A percentile compares a stretch with the other conserved stretches of the same genome.
Evolutionary conservation across 2,888 invertebrate species (phyloP).

Genomic region (Agapetus fuscipes): DNA sequence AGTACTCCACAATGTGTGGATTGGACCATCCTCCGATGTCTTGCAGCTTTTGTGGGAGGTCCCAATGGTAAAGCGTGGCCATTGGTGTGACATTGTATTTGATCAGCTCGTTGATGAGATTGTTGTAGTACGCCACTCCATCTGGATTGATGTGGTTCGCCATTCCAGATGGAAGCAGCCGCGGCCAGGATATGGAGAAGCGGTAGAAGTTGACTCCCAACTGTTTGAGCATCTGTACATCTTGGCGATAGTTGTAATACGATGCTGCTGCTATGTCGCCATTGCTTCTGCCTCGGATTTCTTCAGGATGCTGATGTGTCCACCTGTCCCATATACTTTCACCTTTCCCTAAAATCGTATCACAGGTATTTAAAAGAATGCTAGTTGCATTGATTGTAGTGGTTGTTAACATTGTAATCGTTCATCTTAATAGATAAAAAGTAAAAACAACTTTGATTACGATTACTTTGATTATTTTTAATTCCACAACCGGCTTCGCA

Average conservation of each 20-base stretch:
- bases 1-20: slow-evolving; percentile 52
- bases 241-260: slow-evolving; percentile 54
- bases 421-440: too few species aligned
- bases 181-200: slow-evolving; percentile 67
- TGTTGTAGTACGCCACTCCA: slow-evolving; percentile 68
- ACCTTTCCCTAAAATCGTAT: slow-evolving; percentile 46
- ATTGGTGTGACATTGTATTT: slow-evolving; percentile 59
- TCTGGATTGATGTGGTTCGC: slow-evolving; percentile 54
- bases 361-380: too few species aligned
- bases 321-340: slow-evolving; percentile 53
- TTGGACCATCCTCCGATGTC: slow-evolving; percentile 61
- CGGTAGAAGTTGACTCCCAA: slow-evolving; percentile 58
- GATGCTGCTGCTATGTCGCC: slow-evolving; percentile 62
- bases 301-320: slow-evolving; percentile 40
- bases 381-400: too few species aligned
- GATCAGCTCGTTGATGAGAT: slow-evolving; percentile 61
- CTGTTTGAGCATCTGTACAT: slow-evolving; percentile 52
- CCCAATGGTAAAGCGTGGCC: slow-evolving; percentile 65
- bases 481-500: too few species aligned
- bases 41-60: slow-evolving; percentile 54
- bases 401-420: too few species aligned
- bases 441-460: too few species aligned
- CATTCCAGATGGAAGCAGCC: slow-evolving; percentile 62
- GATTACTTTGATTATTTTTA: too few species aligned
- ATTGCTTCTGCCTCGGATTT: slow-evolving; percentile 45